Base-by-base conservation (phyloP, 2,888 invertebrate genomes). In the Masnerella sp. region DNA sequence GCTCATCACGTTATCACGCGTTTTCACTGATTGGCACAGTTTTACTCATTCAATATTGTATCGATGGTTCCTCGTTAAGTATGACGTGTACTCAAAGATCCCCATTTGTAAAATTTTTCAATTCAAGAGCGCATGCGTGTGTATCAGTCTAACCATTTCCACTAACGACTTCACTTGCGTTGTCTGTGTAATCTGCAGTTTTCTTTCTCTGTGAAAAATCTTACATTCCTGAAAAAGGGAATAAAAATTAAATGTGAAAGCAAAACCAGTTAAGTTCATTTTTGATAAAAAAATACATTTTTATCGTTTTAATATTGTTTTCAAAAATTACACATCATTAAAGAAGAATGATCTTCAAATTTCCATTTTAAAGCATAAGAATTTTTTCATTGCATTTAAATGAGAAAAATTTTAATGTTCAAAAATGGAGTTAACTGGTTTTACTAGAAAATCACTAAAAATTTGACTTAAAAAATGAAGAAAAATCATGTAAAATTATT, bases 11-110 rank as follows among this genome's bases (percentile, higher is more conserved):
- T 71, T 64, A 59, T 61, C 54, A 69, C 80, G 78, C 80, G 80
- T 79, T 81, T 78, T 81, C 81, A 79, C 80, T 76, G 81, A 83
- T 84, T 83, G 82, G 83, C 83, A 84, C 78, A 78, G 75, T 82
- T 83, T 82, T 83, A 81, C 81, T 82, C 81, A 80, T 83, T 83
- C 80, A 83, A 80, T 79, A 81, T 82, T 84, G 82, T 85, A 83
- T 85, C 84, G 83, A 84, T 85, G 84, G 84, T 85, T 85, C 84
- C 83, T 85, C 81, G 80, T 82, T 83, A 82, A 83, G 81, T 84
- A 84, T 81, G 80, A 80, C 81, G 80, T 83, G 80, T 83, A 84
- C 78, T 68, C 69, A 62, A 75, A 62, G 75, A 67, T 56, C 70
- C 81, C 62, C 81, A 81, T 83, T 84, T 81, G 81, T 82, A 82